Evolutionary conservation across 2,888 invertebrate genomes (phyloP).

Genomic region (Drosophila rubida): DNA sequence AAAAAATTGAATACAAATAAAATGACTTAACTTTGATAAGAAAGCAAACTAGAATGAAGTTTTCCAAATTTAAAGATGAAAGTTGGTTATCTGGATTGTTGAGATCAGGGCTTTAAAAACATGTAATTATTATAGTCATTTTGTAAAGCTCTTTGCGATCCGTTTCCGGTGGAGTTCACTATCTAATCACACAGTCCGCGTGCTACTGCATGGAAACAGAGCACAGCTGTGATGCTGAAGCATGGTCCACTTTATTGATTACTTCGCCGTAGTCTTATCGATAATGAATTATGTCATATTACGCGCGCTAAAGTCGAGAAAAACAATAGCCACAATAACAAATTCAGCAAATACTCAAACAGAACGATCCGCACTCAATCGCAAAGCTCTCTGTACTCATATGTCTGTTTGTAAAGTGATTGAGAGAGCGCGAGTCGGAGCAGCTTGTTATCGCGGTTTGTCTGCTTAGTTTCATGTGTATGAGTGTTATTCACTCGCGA

Average conservation of each 20-base stretch:
- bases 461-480: slow-evolving; percentile 26
- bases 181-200: slow-evolving; percentile 24
- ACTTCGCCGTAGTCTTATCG: slow-evolving; percentile 29
- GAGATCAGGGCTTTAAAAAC: neutral
- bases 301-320: neutral
- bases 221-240: slow-evolving; percentile 16
- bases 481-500: slow-evolving; percentile 34
- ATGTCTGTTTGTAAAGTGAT: slow-evolving; percentile 1
- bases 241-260: slow-evolving; percentile 12
- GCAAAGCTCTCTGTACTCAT: slow-evolving; percentile 28
- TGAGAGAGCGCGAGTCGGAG: slow-evolving; percentile 33
- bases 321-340: slow-evolving; percentile 1
- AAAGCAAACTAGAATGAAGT: neutral
- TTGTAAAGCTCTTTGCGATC: neutral
- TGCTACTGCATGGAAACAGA: slow-evolving; percentile 22
- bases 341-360: slow-evolving; percentile 36
- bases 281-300: slow-evolving; percentile 45
- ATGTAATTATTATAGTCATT: neutral
- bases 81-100: neutral
- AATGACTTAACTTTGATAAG: neutral
- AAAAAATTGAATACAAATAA: neutral
- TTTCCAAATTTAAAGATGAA: neutral
- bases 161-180: neutral
- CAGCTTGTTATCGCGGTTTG: slow-evolving; percentile 53
- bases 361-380: slow-evolving; percentile 45